Evolutionary conservation across 2,113 vertebrate species (phyloP).

Genomic region (Paramormyrops kingsleyae): DNA sequence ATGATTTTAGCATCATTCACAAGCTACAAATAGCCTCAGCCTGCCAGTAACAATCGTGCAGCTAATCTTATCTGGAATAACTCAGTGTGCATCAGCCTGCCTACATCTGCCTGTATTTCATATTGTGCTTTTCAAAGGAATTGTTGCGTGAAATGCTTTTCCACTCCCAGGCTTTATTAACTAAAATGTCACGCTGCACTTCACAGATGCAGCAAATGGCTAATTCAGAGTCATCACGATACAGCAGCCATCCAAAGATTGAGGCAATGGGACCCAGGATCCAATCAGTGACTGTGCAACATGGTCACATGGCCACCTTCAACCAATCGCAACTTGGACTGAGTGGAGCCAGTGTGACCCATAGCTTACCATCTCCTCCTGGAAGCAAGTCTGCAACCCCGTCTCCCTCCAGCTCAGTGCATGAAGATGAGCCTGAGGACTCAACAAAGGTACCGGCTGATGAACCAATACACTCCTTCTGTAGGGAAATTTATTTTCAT

Average conservation of each 20-base stretch:
- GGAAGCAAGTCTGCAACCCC: slow-evolving; percentile 96
- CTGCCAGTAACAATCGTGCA: neutral
- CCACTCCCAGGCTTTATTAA: neutral
- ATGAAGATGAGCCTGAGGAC: slow-evolving; percentile 92
- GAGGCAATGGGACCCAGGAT: slow-evolving; percentile 80
- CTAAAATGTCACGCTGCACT: slow-evolving; percentile 21
- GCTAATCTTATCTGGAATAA: neutral
- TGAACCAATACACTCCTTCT: neutral
- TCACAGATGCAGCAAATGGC: slow-evolving; percentile 93
- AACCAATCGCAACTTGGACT: slow-evolving; percentile 89
- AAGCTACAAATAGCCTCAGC: neutral
- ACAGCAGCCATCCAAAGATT: slow-evolving; percentile 82
- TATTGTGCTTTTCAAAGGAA: neutral
- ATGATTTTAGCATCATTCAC: neutral
- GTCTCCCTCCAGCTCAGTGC: slow-evolving; percentile 92
- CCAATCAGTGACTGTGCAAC: slow-evolving; percentile 76
- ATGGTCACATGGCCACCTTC: slow-evolving; percentile 84
- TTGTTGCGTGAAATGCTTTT: neutral
- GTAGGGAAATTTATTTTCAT: neutral
- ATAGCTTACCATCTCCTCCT: slow-evolving; percentile 90
- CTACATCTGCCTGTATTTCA: neutral
- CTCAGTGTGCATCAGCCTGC: slow-evolving; percentile 63
- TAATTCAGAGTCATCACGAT: slow-evolving; percentile 77
- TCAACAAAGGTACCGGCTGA: slow-evolving; percentile 72
- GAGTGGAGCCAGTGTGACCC: slow-evolving; percentile 71